Conservation (phyloP, 2,113 vertebrate species). For the Daphoenositta chrysoptera region DNA sequence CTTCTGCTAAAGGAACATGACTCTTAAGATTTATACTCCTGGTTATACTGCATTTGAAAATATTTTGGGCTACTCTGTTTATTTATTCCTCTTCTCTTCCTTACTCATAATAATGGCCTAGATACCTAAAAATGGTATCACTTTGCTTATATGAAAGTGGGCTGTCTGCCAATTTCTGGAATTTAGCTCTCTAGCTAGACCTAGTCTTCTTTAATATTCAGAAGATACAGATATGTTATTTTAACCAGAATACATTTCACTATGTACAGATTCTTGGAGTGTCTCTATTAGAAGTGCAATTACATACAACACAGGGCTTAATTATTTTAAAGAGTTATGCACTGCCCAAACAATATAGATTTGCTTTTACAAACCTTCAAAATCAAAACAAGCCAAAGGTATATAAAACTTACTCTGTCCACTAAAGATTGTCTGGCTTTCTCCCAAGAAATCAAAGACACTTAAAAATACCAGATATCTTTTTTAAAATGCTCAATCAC, state of each 20-base stretch:
- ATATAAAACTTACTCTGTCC: background rate
- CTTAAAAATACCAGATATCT: background rate
- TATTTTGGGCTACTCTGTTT: conserved; percentile 32
- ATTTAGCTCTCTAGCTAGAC: conserved; percentile 41
- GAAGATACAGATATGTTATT: conserved; percentile 49
- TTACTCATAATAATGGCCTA: conserved; percentile 38
- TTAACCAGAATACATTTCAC: conserved; percentile 49
- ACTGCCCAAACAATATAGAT: background rate
- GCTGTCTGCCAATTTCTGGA: conserved; percentile 50
- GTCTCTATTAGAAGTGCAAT: background rate
- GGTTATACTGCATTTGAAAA: conserved; percentile 25
- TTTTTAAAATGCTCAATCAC: background rate
- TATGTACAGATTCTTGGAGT: background rate
- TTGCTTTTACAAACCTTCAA: background rate
- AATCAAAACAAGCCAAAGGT: background rate
- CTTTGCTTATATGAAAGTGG: conserved; percentile 52
- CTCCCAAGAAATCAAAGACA: background rate
- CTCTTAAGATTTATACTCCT: background rate
- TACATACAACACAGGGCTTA: background rate
- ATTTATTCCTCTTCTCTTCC: conserved; percentile 40
- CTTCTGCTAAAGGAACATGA: background rate
- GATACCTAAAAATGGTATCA: conserved; percentile 36
- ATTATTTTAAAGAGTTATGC: background rate
- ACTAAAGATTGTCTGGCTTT: background rate
- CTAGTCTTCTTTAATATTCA: conserved; percentile 41